Evolutionary conservation across 2,888 invertebrate genomes (phyloP).

Genomic region (Dorcus hopei): DNA sequence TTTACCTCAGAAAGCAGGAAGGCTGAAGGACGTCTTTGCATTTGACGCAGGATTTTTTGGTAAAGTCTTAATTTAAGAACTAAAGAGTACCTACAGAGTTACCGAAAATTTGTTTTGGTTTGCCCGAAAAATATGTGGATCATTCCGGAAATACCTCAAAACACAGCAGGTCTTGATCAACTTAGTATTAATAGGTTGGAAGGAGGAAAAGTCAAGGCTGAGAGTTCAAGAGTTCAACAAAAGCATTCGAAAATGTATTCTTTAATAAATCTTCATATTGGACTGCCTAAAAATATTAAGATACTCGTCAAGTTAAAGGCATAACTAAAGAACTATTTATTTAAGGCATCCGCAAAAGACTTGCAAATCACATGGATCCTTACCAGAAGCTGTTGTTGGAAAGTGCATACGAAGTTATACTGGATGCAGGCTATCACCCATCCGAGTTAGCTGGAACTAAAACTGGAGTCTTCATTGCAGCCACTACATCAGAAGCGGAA

Average conservation of each 20-base stretch:
- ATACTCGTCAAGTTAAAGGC: slow-evolving; percentile 42
- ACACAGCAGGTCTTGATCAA: slow-evolving; percentile 33
- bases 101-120: too few relatives aligned
- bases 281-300: too few relatives aligned
- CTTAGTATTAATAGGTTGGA: too few relatives aligned
- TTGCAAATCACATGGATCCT: slow-evolving; percentile 49
- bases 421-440: slow-evolving; percentile 66
- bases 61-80: slow-evolving; percentile 12
- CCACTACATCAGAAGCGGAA: slow-evolving; percentile 72
- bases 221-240: too few relatives aligned
- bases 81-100: too few relatives aligned
- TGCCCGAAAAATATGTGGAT: background rate
- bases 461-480: slow-evolving; percentile 76
- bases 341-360: background rate
- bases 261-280: too few relatives aligned
- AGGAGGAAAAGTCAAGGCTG: too few relatives aligned
- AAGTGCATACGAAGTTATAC: slow-evolving; percentile 56
- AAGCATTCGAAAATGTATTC: too few relatives aligned
- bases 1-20: slow-evolving; percentile 63
- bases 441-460: slow-evolving; percentile 65
- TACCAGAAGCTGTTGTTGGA: slow-evolving; percentile 59
- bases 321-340: slow-evolving; percentile 56
- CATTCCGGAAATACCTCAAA: slow-evolving; percentile 44
- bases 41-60: slow-evolving; percentile 58
- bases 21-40: slow-evolving; percentile 54